phyloP scores from a whole-genome alignment of 2,888 invertebrate species.

The Drosophila eohydei region DNA sequence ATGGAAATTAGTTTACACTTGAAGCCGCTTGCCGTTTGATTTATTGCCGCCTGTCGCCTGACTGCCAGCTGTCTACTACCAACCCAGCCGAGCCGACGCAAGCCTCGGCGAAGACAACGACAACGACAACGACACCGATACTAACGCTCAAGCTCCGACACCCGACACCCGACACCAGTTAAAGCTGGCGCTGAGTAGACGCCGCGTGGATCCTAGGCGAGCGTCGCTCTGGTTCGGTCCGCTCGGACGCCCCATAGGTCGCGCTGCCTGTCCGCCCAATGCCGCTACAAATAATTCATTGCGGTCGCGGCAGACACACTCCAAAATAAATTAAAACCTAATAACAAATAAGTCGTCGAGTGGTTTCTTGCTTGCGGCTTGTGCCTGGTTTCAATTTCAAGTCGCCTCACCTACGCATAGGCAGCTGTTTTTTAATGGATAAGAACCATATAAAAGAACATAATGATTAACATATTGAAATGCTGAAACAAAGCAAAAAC shows the following conservation, averaged over 20 bases:
- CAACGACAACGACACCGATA: constrained; percentile 18
- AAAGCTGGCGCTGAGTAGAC: constrained; percentile 30
- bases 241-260: constrained; percentile 56
- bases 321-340: constrained; percentile 81
- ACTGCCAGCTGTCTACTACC: constrained; percentile 79
- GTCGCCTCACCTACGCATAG: constrained; percentile 50
- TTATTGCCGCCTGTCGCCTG: constrained; percentile 80
- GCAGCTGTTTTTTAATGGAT: constrained; percentile 31
- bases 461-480: neutral
- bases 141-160: constrained; percentile 42
- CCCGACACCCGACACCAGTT: constrained; percentile 57
- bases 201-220: constrained; percentile 76
- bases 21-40: constrained; percentile 79
- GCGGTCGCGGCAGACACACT: constrained; percentile 66
- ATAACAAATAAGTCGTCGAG: constrained; percentile 81
- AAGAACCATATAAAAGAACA: neutral
- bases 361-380: constrained; percentile 19
- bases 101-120: constrained; percentile 9
- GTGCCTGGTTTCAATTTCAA: constrained; percentile 26
- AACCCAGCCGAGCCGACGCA: constrained; percentile 36
- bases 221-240: constrained; percentile 40
- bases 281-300: constrained; percentile 77
- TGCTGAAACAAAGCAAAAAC: neutral
- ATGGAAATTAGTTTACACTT: constrained; percentile 84
- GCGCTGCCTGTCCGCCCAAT: constrained; percentile 74